Percentiles rank a stretch among this genome's conserved stretches.
phyloP scores from a whole-genome alignment of 2,888 invertebrate genomes.

The Torymus tubicola region DNA sequence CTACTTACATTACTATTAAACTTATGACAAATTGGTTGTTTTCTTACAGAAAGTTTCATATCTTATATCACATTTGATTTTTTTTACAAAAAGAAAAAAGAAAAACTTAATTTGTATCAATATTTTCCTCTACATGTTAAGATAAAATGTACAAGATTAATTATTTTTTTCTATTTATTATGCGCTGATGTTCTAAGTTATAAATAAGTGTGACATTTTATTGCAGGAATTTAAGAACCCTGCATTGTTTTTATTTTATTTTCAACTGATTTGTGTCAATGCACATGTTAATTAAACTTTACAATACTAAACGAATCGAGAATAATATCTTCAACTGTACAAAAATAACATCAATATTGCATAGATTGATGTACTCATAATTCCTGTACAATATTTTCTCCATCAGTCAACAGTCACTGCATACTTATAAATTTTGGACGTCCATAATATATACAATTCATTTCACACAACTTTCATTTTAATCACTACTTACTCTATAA shows the following conservation, averaged over 20 bases:
- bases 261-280: slow-evolving; percentile 26
- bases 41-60: slow-evolving; percentile 39
- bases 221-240: slow-evolving; percentile 40
- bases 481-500: slow-evolving; percentile 36
- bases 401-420: slow-evolving; percentile 48
- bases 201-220: slow-evolving; percentile 30
- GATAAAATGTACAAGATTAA: slow-evolving; percentile 37
- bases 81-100: slow-evolving; percentile 40
- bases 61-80: slow-evolving; percentile 53
- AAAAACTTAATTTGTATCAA: slow-evolving; percentile 20
- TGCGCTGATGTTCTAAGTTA: slow-evolving; percentile 4
- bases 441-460: slow-evolving; percentile 34
- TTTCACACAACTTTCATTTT: slow-evolving; percentile 38
- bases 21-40: slow-evolving; percentile 36
- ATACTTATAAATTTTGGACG: slow-evolving; percentile 52
- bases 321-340: slow-evolving; percentile 49
- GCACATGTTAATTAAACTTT: slow-evolving; percentile 36
- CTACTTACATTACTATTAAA: slow-evolving; percentile 27
- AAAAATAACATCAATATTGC: slow-evolving; percentile 56
- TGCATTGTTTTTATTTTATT: slow-evolving; percentile 37
- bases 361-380: slow-evolving; percentile 36
- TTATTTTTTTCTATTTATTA: slow-evolving; percentile 26
- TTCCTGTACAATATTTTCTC: slow-evolving; percentile 43
- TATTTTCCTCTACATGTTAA: slow-evolving; percentile 31
- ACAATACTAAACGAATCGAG: slow-evolving; percentile 41